These are phyloP conservation scores for Mythimna ferrago DNA, from an alignment of 2,888 invertebrate species.

Conservation along the genomic window DNA sequence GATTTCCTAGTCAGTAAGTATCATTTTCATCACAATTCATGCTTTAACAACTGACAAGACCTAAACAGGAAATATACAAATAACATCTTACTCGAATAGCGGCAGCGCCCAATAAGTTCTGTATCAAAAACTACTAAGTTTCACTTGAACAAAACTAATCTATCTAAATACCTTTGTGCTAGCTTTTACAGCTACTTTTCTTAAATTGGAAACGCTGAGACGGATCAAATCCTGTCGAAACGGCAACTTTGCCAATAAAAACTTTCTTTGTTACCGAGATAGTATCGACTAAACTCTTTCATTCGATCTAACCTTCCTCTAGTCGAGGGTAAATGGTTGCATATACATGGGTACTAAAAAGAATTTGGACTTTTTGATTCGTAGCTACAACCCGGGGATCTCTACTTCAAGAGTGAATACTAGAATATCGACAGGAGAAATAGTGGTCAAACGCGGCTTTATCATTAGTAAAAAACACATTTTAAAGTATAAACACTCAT, in stretches of 20 bases:
- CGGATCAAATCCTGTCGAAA: conserved; percentile 78
- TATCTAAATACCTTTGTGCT: conserved; percentile 66
- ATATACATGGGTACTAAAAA: conserved; percentile 1
- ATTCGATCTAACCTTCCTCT: conserved; percentile 72
- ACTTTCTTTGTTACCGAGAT: conserved; percentile 89
- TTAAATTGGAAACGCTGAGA: conserved; percentile 87
- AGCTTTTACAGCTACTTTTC: conserved; percentile 82
- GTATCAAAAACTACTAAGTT: conserved; percentile 48
- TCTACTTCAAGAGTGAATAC: too few relatives aligned
- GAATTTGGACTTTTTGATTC: not conserved
- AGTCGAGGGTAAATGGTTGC: conserved; percentile 72
- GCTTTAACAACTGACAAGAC: not conserved
- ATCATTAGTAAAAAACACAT: too few relatives aligned
- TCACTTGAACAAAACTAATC: conserved; percentile 64
- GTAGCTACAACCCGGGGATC: too few relatives aligned
- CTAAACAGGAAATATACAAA: not conserved
- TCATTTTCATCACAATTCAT: not conserved
- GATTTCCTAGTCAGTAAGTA: too few relatives aligned
- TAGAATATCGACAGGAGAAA: too few relatives aligned
- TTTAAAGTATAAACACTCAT: too few relatives aligned
- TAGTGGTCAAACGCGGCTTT: too few relatives aligned
- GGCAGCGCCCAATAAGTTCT: conserved; percentile 18
- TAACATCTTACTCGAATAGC: not conserved
- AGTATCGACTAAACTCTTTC: conserved; percentile 85
- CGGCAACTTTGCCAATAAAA: conserved; percentile 87